Percentiles rank a stretch among this genome's conserved stretches.
Conservation (phyloP, 2,888 invertebrate species). For the Amiota communis region DNA sequence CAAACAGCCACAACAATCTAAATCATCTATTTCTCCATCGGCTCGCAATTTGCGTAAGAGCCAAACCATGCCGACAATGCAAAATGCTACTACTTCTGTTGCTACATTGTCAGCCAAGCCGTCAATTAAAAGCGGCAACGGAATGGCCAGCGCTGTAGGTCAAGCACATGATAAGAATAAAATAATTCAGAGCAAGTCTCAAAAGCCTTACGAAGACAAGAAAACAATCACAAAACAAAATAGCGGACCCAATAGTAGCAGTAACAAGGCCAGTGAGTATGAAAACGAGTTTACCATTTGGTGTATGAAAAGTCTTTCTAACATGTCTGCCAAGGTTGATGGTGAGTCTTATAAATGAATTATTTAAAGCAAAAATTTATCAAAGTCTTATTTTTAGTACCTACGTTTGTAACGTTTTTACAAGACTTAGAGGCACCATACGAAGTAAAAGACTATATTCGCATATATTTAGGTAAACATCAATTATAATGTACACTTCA, state of each 20-base stretch:
- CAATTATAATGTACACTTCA: neutral
- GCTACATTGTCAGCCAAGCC: constrained; percentile 35
- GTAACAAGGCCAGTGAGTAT: constrained; percentile 74
- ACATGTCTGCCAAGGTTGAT: constrained; percentile 83
- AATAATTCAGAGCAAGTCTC: constrained; percentile 27
- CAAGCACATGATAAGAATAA: constrained; percentile 42
- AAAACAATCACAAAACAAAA: constrained; percentile 37
- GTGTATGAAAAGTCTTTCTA: constrained; percentile 83
- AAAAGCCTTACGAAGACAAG: constrained; percentile 37
- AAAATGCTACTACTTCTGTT: constrained; percentile 40
- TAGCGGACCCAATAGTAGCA: constrained; percentile 35
- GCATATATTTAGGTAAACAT: constrained; percentile 83
- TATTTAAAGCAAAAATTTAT: neutral
- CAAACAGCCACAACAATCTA: constrained; percentile 42
- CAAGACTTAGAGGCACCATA: constrained; percentile 94
- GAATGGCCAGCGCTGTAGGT: constrained; percentile 7
- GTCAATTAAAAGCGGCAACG: constrained; percentile 26
- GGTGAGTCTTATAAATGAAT: constrained; percentile 76
- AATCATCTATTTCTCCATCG: constrained; percentile 37
- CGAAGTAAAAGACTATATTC: constrained; percentile 95
- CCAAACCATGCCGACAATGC: constrained; percentile 69
- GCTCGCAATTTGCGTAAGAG: constrained; percentile 67
- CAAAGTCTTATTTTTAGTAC: constrained; percentile 78
- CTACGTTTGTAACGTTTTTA: constrained; percentile 93
- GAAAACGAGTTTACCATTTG: constrained; percentile 89